These are phyloP conservation scores for Syngnathus acus DNA, from an alignment of 2,797 vertebrate species.

Conservation along the genomic window DNA sequence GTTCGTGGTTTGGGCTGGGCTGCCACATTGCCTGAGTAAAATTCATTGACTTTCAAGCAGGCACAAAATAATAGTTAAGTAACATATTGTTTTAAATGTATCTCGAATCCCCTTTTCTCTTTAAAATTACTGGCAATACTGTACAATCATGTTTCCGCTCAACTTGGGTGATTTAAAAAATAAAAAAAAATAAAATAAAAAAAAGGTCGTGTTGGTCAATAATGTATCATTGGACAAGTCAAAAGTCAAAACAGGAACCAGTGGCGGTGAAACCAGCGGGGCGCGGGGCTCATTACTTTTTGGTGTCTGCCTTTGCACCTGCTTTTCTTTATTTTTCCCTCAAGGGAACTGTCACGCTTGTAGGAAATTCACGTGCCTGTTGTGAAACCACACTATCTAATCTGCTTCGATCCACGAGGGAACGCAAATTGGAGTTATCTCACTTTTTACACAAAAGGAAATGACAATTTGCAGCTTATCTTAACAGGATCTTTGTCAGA, in stretches of 20 bases:
- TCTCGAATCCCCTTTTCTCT: not conserved
- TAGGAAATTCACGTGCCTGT: not conserved
- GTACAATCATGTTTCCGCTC: not conserved
- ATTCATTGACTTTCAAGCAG: not conserved
- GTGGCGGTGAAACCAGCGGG: too few relatives aligned
- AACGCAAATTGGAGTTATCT: not conserved
- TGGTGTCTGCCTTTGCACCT: too few relatives aligned
- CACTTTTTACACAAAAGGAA: not conserved
- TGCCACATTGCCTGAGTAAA: not conserved
- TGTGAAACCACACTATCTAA: not conserved
- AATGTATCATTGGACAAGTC: not conserved
- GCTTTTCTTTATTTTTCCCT: not conserved
- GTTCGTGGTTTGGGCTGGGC: not conserved
- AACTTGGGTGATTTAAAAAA: not conserved
- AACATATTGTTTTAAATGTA: not conserved
- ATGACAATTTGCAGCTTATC: not conserved
- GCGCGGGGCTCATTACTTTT: too few relatives aligned
- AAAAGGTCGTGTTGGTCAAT: not conserved
- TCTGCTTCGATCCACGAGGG: too few relatives aligned
- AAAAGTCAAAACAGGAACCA: not conserved
- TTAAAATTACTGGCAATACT: not conserved
- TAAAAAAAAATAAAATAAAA: not conserved
- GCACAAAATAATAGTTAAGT: not conserved
- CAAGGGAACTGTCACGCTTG: not conserved
- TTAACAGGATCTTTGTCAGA: not conserved